These are phyloP conservation scores for Ascidia mentula DNA, from an alignment of 23 tunicate genomes.

Conservation along the genomic window DNA sequence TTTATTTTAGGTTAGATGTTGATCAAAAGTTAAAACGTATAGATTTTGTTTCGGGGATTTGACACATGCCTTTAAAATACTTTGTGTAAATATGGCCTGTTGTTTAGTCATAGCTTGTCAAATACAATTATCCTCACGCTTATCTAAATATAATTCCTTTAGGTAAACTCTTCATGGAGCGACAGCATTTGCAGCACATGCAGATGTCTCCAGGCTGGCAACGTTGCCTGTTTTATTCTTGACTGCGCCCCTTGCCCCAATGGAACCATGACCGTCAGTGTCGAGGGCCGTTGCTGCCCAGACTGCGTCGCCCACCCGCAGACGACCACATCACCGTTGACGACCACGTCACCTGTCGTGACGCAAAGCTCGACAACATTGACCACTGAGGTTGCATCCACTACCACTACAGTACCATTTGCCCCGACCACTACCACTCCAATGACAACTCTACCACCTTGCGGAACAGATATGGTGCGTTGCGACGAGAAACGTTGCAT, in stretches of 20 bases:
- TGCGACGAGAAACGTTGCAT: slow-evolving; percentile 43
- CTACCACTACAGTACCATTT: neutral
- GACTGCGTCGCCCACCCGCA: slow-evolving; percentile 28
- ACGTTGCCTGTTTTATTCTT: slow-evolving; percentile 31
- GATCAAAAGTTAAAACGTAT: no score
- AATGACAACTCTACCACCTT: slow-evolving; percentile 27
- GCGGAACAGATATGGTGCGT: slow-evolving; percentile 34
- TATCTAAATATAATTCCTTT: no score
- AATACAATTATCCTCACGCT: no score
- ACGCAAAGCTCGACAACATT: neutral
- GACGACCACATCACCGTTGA: neutral
- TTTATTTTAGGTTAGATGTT: no score
- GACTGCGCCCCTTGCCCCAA: slow-evolving; percentile 59
- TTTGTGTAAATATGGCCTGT: no score
- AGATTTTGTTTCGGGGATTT: no score
- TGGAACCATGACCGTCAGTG: slow-evolving; percentile 22
- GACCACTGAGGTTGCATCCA: neutral
- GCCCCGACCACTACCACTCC: neutral
- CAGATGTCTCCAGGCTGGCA: slow-evolving; percentile 35
- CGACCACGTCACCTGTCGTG: neutral
- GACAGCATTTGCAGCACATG: slow-evolving; percentile 50
- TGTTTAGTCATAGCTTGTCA: no score
- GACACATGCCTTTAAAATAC: no score
- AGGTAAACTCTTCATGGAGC: slow-evolving; percentile 82
- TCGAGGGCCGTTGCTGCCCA: slow-evolving; percentile 68